Percentiles rank a stretch among this genome's conserved stretches.
Evolutionary conservation across 2,888 invertebrate species (phyloP).

Genomic region (Lysandra bellargus): DNA sequence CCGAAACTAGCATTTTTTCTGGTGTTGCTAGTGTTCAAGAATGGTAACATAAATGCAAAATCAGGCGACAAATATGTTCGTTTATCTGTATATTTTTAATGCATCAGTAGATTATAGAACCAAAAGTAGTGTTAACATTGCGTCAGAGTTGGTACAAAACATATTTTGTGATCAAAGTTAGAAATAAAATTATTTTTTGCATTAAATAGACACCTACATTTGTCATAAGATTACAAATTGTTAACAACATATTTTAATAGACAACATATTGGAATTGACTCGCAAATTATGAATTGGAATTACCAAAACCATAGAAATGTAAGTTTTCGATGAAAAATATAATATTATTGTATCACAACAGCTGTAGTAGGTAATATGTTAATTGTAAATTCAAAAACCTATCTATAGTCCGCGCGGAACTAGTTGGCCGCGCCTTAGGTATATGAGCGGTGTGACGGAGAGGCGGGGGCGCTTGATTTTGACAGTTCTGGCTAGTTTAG

Average conservation of each 20-base stretch:
- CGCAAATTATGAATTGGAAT: constrained; percentile 57
- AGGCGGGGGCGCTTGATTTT: too few relatives aligned
- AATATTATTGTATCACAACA: neutral
- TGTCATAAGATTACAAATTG: constrained; percentile 37
- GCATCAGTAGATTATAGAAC: neutral
- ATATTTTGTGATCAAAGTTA: constrained; percentile 45
- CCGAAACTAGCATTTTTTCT: neutral
- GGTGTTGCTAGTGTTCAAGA: too few relatives aligned
- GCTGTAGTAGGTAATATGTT: too few relatives aligned
- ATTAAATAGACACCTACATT: constrained; percentile 34
- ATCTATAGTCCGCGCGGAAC: too few relatives aligned
- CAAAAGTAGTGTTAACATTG: constrained; percentile 36
- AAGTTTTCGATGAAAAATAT: neutral
- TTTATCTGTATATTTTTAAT: neutral
- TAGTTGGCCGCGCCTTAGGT: too few relatives aligned
- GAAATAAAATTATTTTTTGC: constrained; percentile 43
- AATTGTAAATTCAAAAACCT: too few relatives aligned
- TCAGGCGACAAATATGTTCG: neutral
- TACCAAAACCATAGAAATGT: constrained; percentile 44
- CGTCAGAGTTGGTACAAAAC: constrained; percentile 57
- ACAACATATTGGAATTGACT: constrained; percentile 64
- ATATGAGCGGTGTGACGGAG: too few relatives aligned
- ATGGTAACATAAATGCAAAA: neutral
- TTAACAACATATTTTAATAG: constrained; percentile 61
- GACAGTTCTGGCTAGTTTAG: too few relatives aligned